phyloP scores from a whole-genome alignment of 2,113 vertebrate species.

The Ondatra zibethicus region DNA sequence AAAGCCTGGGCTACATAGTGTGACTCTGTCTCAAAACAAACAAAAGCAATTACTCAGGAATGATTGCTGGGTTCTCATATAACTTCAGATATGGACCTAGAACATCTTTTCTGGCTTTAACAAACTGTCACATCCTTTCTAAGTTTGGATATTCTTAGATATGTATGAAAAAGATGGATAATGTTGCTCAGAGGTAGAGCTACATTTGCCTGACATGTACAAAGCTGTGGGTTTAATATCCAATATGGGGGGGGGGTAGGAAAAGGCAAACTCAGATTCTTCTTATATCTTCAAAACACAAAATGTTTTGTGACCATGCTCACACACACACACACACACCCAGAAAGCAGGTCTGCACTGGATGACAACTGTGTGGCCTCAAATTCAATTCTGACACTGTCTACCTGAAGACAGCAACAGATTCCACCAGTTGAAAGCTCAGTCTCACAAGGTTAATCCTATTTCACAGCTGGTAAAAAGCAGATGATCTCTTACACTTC shows the following conservation, averaged over 20 bases:
- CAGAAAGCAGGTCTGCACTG: background rate
- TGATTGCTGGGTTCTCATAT: background rate
- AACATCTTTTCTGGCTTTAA: background rate
- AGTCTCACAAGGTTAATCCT: background rate
- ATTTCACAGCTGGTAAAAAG: background rate
- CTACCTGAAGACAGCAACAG: background rate
- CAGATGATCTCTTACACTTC: background rate
- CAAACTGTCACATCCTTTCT: background rate
- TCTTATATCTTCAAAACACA: background rate
- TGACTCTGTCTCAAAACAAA: background rate
- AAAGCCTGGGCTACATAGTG: background rate
- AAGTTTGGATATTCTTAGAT: background rate
- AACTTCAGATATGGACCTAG: background rate
- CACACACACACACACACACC: background rate
- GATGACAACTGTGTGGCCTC: background rate
- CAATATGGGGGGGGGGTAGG: background rate
- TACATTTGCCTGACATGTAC: background rate
- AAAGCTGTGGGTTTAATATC: background rate
- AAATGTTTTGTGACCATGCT: background rate
- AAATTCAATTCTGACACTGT: background rate
- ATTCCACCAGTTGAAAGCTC: background rate
- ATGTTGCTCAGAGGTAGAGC: background rate
- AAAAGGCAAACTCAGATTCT: background rate
- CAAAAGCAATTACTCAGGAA: background rate
- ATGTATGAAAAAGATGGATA: background rate